These are phyloP conservation scores for Parnassius mnemosyne DNA, from an alignment of 2,888 invertebrate species.

Conservation along the genomic window DNA sequence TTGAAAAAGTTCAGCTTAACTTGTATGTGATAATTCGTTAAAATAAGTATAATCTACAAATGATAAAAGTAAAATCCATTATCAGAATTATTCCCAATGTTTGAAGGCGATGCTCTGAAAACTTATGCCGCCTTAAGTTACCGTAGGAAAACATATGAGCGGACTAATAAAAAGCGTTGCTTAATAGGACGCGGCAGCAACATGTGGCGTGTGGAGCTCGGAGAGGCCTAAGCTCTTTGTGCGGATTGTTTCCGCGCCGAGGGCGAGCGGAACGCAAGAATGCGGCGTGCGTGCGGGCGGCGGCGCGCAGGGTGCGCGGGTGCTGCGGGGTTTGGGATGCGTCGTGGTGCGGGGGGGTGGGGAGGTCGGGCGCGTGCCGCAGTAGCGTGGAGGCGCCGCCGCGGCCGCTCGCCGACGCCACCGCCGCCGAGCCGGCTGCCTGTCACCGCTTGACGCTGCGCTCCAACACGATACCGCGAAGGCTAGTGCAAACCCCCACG, in stretches of 20 bases:
- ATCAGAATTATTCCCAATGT: not conserved
- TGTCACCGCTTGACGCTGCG: constrained; percentile 43
- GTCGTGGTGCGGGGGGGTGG: constrained; percentile 39
- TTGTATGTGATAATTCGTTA: too few relatives aligned
- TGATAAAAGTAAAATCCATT: too few relatives aligned
- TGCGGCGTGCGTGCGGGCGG: constrained; percentile 75
- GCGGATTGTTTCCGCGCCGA: constrained; percentile 46
- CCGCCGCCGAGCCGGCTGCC: constrained; percentile 51
- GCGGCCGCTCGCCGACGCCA: constrained; percentile 64
- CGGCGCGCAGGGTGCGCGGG: constrained; percentile 25
- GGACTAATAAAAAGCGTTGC: constrained; percentile 1
- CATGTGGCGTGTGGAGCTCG: constrained; percentile 22
- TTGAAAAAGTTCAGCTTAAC: too few relatives aligned
- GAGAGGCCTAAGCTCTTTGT: constrained; percentile 45
- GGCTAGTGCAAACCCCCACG: constrained; percentile 17
- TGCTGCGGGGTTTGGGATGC: constrained; percentile 24
- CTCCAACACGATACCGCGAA: constrained; percentile 23
- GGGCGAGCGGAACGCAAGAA: constrained; percentile 65
- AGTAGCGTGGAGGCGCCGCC: constrained; percentile 76
- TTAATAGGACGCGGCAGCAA: constrained; percentile 18
- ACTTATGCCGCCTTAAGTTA: constrained; percentile 3
- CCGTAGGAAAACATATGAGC: not conserved
- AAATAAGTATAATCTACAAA: too few relatives aligned
- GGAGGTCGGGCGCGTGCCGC: constrained; percentile 69
- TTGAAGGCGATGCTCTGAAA: not conserved